These are phyloP conservation scores for Masticophis lateralis DNA, from an alignment of 2,797 vertebrate species.

Conservation along the genomic window DNA sequence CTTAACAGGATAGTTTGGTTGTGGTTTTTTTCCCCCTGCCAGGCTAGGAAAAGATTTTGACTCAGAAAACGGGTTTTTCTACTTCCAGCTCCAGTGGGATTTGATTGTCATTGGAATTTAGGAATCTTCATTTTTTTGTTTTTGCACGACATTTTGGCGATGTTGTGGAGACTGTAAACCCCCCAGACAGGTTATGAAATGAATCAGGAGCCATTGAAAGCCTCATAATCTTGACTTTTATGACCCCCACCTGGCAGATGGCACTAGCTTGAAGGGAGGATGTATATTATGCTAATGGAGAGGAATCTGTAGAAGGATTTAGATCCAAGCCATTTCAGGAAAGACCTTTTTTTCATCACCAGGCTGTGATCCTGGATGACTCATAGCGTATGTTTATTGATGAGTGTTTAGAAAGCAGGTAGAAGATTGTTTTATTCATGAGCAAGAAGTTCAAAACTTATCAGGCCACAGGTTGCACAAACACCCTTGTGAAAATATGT, in stretches of 20 bases:
- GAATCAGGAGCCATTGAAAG: neutral
- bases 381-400: neutral
- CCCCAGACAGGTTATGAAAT: neutral
- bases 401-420: neutral
- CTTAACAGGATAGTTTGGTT: neutral
- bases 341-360: neutral
- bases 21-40: neutral
- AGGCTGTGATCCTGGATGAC: neutral
- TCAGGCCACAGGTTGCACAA: neutral
- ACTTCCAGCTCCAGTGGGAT: neutral
- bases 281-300: neutral
- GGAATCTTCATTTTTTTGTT: neutral
- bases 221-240: neutral
- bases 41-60: neutral
- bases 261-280: neutral
- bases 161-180: neutral
- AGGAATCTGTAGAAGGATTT: neutral
- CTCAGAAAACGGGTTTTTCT: neutral
- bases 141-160: neutral
- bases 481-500: neutral
- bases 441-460: no score
- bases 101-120: neutral
- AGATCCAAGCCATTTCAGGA: neutral
- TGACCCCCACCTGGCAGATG: neutral
- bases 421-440: no score